Evolutionary conservation across 2,113 vertebrate species (phyloP).

Genomic region (Argyrosomus japonicus): DNA sequence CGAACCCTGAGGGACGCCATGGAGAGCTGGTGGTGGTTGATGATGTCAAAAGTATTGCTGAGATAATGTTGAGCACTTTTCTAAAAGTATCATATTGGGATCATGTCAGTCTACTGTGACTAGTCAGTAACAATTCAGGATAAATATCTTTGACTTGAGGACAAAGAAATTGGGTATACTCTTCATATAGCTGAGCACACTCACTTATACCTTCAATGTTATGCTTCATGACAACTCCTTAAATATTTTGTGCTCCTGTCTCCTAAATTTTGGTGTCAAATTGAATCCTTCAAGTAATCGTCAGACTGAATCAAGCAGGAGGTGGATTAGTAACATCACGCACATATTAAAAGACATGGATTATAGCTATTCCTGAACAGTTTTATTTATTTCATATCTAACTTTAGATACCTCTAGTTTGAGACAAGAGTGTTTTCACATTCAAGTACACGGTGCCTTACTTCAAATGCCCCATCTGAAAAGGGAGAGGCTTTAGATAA

Average conservation of each 20-base stretch:
- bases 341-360: constrained; percentile 46
- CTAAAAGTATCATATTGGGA: background rate
- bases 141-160: background rate
- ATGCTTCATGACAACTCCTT: background rate
- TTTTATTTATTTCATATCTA: constrained; percentile 77
- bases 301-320: background rate
- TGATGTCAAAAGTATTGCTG: no score
- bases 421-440: constrained; percentile 80
- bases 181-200: background rate
- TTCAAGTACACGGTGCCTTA: constrained; percentile 79
- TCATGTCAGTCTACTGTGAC: background rate
- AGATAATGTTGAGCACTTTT: background rate
- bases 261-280: background rate
- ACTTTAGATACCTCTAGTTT: constrained; percentile 76
- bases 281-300: background rate
- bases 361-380: constrained; percentile 70
- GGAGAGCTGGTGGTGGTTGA: no score
- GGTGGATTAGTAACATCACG: background rate
- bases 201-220: background rate
- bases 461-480: constrained; percentile 61
- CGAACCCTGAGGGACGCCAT: no score
- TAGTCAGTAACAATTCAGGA: background rate
- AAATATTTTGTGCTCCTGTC: background rate
- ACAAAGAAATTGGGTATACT: background rate
- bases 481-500: constrained; percentile 71